Percentiles rank a stretch among this genome's conserved stretches.
phyloP scores from a whole-genome alignment of 2,888 invertebrate genomes.

The Pristionchus maxplancki region DNA sequence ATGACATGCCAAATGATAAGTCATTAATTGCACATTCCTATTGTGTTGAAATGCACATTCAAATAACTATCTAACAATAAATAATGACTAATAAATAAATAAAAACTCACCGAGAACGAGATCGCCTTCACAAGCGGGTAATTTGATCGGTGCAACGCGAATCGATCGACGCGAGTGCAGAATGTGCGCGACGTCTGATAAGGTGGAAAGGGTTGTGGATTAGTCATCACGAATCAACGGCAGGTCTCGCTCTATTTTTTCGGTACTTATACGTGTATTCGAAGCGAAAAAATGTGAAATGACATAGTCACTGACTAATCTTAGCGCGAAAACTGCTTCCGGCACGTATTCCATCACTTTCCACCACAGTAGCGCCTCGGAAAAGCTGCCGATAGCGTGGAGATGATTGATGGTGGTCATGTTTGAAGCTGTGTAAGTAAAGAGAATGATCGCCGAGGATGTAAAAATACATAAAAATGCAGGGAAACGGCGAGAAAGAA shows the following conservation, averaged over 20 bases:
- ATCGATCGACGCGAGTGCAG: background rate
- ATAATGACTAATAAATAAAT: too few species aligned
- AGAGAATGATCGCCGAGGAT: too few species aligned
- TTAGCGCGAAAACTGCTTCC: background rate
- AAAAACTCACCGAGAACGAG: background rate
- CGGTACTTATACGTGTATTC: too few species aligned
- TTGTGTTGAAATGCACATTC: too few species aligned
- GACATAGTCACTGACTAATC: background rate
- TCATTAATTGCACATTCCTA: too few species aligned
- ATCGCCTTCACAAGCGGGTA: background rate
- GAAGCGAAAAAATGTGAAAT: too few species aligned
- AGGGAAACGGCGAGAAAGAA: too few species aligned
- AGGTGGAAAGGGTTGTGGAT: background rate
- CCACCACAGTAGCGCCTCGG: background rate
- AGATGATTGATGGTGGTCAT: background rate
- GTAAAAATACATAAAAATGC: too few species aligned
- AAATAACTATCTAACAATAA: too few species aligned
- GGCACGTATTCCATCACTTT: background rate
- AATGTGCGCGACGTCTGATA: background rate
- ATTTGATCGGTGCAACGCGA: background rate
- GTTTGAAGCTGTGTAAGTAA: too few species aligned
- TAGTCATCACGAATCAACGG: background rate
- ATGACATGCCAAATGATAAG: too few species aligned
- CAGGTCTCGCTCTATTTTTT: too few species aligned
- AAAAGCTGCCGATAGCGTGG: background rate